Evolutionary conservation across 2,113 vertebrate species (phyloP).

Genomic region (Cacatua alba): DNA sequence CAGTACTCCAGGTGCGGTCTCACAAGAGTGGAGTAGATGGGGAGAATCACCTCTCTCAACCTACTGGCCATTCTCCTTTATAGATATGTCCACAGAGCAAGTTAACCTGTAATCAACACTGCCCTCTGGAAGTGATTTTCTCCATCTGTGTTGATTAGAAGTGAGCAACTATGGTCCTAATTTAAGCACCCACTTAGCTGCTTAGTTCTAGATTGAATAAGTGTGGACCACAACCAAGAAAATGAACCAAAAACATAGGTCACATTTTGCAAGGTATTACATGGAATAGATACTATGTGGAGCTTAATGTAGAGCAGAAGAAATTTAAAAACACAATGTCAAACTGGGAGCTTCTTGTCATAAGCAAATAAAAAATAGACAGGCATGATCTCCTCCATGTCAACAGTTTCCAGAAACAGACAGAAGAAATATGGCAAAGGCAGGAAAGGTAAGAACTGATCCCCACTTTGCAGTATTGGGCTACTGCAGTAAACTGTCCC

Average conservation of each 20-base stretch:
- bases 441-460: neutral
- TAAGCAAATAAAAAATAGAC: neutral
- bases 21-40: neutral
- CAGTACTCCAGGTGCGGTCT: neutral
- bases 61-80: neutral
- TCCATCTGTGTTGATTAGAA: neutral
- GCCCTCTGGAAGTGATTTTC: neutral
- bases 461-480: neutral
- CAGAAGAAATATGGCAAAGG: neutral
- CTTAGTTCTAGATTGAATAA: neutral
- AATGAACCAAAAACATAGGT: neutral
- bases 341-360: neutral
- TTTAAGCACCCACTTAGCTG: neutral
- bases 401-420: neutral
- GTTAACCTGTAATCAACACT: neutral
- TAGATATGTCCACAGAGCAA: neutral
- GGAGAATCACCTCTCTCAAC: neutral
- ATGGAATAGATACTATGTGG: neutral
- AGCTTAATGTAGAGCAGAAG: neutral
- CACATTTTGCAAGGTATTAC: neutral
- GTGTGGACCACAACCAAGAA: neutral
- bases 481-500: neutral
- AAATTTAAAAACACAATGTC: neutral
- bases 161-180: neutral
- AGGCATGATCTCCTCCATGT: neutral